Evolutionary conservation across 1,140 invertebrate species (phyloP), one percentile per base, ranked within the genome.

Genomic region (Drosophila kohkoa): DNA sequence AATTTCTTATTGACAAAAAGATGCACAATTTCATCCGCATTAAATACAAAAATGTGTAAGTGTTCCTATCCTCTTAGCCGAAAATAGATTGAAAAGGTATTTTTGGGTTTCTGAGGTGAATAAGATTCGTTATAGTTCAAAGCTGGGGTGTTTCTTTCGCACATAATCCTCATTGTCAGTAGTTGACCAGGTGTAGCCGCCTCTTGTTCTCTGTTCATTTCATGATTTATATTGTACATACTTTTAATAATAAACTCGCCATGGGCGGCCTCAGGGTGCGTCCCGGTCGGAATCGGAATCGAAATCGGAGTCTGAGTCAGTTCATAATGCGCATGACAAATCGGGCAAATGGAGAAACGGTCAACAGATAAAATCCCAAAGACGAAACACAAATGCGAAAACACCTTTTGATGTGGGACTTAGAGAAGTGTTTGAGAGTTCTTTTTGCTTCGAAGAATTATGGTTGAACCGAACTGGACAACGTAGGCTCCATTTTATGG

Each of bases 191-290:
- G 75, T 82, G 80, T 72, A 63, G 80, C n/a, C 70, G 52, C 59
- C 72, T 81, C 32, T 82, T 54, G 20, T 38, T 68, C n/a, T 55
- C 10, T 1, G 48, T 46, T 28, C n/a, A 5, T 32, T 46, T 45
- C 35, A 15, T 70, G 67, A 69, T 69, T 69, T 69, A 60, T 41
- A 28, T 69, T 52, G 55, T 57, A 60, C 52, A 48, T 11, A 76
- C 57, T 79, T 11, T 64, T 83, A 82, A 83, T 81, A 77, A 85
- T 75, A 75, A 85, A 78, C 75, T 86, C 81, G 78, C 81, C 66
- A 81, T 79, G 70, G 81, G 81, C 75, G 81, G 66, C 28, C 59
- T 25, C 49, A 70, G 48, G 66, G 63, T 58, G 62, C 35, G 51
- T 52, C 45, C 46, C 51, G 38, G 58, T 48, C 59, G 48, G 7